phyloP scores from a whole-genome alignment of 2,113 vertebrate species.

The Isurus oxyrinchus region DNA sequence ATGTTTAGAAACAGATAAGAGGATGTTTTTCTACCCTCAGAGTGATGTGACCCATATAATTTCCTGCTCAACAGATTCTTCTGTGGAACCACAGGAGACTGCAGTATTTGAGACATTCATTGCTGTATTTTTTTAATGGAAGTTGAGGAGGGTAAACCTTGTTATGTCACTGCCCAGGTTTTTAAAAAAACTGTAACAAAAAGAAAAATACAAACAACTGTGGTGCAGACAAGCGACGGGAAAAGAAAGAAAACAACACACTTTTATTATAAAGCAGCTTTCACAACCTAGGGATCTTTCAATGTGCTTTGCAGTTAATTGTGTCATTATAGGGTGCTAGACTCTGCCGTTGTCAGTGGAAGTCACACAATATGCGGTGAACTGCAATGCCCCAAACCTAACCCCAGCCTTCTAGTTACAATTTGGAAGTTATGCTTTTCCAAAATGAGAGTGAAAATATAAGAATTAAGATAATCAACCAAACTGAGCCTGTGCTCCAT shows the following conservation, averaged over 20 bases:
- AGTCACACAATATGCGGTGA: not conserved
- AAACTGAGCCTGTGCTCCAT: not conserved
- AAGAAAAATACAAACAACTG: not conserved
- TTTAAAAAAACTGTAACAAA: not conserved
- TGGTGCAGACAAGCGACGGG: not conserved
- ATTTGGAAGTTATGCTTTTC: not conserved
- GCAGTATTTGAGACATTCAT: not conserved
- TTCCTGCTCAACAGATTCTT: not conserved
- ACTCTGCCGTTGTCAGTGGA: not conserved
- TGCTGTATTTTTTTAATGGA: not conserved
- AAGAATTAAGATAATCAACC: not conserved
- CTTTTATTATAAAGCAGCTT: too few species aligned
- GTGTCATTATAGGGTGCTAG: too few species aligned
- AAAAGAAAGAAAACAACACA: not conserved
- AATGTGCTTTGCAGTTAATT: not conserved
- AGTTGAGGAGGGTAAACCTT: not conserved
- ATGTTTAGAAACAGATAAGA: not conserved
- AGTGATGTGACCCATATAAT: slow-evolving; percentile 19
- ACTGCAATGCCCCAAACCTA: not conserved
- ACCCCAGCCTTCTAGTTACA: not conserved
- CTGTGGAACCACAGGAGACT: not conserved
- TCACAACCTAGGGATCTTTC: not conserved
- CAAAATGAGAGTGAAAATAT: not conserved
- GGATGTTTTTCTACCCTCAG: not conserved
- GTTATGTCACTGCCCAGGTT: not conserved